Evolutionary conservation across 2,888 invertebrate genomes (phyloP).

Genomic region (Aporophyla lueneburgensis): DNA sequence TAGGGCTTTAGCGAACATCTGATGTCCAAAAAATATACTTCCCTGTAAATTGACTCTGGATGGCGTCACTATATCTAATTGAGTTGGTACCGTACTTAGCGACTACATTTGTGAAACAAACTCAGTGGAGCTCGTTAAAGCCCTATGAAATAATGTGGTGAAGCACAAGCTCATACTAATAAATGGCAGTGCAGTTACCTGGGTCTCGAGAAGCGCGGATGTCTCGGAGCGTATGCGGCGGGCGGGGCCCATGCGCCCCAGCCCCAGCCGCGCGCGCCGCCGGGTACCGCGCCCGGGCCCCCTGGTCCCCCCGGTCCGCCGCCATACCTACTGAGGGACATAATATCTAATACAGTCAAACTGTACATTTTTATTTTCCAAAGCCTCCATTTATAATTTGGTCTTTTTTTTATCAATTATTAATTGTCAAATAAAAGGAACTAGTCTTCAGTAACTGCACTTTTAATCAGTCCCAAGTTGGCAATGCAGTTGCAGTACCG

Average conservation of each 20-base stretch:
- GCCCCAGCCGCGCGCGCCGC: conserved; percentile 81
- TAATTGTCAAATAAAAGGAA: neutral
- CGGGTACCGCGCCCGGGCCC: conserved; percentile 68
- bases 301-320: conserved; percentile 68
- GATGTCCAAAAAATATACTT: neutral
- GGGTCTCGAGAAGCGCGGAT: conserved; percentile 86
- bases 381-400: neutral
- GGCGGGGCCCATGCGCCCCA: conserved; percentile 89
- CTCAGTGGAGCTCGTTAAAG: neutral
- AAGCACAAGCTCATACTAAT: conserved; percentile 11
- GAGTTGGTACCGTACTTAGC: neutral
- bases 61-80: neutral
- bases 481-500: neutral
- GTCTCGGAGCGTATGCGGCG: conserved; percentile 84
- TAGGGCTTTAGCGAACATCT: conserved; percentile 12
- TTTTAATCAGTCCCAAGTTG: neutral
- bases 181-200: conserved; percentile 75
- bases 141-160: conserved; percentile 8
- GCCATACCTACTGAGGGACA: conserved; percentile 75
- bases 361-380: neutral
- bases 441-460: neutral
- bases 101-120: neutral
- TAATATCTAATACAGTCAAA: conserved; percentile 27
- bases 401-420: neutral
- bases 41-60: neutral